Base-by-base conservation (phyloP, 2,797 vertebrate genomes). In the Pseudochaenichthys georgianus region DNA sequence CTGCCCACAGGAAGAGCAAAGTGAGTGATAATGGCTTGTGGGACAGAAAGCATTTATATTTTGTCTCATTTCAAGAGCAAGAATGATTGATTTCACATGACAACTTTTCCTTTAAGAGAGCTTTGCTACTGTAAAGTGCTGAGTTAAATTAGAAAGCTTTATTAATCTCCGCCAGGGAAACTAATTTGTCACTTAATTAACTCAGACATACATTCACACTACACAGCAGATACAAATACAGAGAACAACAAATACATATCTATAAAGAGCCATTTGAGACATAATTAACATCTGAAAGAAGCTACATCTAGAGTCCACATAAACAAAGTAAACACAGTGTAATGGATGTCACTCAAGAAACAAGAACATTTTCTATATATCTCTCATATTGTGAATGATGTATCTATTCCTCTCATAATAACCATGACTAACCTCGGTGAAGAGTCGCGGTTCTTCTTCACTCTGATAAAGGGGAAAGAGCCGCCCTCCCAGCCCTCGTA, bases 401-500 rank as follows among this genome's bases (percentile, higher is more conserved):
- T 0, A 4, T 50, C 1, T 31, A 31, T 54, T 15, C 34, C 43
- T 63, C 1, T 31, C 31, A 61, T 55, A 11, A 51, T 31, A 4
- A 51, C 1, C 21, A 70, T 12, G 15, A 84, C 91, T 73, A 45
- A 95, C 95, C 92, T 94, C 62, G 95, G 94, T 16, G 88, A 64
- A 77, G 94, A 85, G 51, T 97, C 95, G 0, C 74, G 82, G 74
- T 83, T 91, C 92, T 95, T 98, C 88, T 94, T 95, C 46, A 97
- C 95, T 82, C 95, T 94, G 75, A 98, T 94, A 84, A 96, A 98
- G 77, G 97, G 96, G 75, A 97, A 94, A 2, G 95, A 92, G 5
- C 92, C 93, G 54, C 95, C 96, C 43, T 96, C 95, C 77, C 96
- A 96, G 46, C 95, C 96, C 68, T 96, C 96, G 1, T 96, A 98